Conservation (phyloP, 1,140 invertebrate species). For the Archivesica marissinica region DNA sequence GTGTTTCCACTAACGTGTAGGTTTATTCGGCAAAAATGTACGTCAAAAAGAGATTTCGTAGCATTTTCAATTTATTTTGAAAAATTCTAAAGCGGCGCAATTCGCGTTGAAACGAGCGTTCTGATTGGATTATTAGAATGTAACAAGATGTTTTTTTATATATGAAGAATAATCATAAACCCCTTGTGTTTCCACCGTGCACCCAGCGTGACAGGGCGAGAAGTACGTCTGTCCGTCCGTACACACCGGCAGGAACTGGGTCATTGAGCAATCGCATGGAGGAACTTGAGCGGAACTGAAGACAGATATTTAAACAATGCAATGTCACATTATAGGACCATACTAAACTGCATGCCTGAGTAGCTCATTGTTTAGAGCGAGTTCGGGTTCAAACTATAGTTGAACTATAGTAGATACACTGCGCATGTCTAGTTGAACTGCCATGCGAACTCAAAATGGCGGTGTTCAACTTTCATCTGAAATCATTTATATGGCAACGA, state of each 20-base stretch:
- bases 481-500: too few relatives aligned
- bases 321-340: background rate
- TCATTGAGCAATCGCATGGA: constrained; percentile 19
- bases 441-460: background rate
- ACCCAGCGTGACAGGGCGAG: constrained; percentile 57
- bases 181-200: constrained; percentile 13
- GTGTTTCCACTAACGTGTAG: too few relatives aligned
- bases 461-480: too few relatives aligned
- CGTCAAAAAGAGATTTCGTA: too few relatives aligned
- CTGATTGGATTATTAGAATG: too few relatives aligned
- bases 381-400: background rate
- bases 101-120: too few relatives aligned
- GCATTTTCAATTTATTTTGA: too few relatives aligned
- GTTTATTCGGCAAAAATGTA: too few relatives aligned
- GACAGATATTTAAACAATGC: background rate
- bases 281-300: background rate
- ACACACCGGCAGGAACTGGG: constrained; percentile 46
- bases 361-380: background rate
- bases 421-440: background rate
- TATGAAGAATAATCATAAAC: too few relatives aligned
- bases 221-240: constrained; percentile 25
- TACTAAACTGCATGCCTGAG: background rate
- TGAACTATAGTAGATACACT: background rate
- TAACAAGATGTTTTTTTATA: too few relatives aligned
- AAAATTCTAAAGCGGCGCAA: too few relatives aligned